Evolutionary conservation across 2,888 invertebrate genomes (phyloP).

Genomic region (Drymonia ruficornis): DNA sequence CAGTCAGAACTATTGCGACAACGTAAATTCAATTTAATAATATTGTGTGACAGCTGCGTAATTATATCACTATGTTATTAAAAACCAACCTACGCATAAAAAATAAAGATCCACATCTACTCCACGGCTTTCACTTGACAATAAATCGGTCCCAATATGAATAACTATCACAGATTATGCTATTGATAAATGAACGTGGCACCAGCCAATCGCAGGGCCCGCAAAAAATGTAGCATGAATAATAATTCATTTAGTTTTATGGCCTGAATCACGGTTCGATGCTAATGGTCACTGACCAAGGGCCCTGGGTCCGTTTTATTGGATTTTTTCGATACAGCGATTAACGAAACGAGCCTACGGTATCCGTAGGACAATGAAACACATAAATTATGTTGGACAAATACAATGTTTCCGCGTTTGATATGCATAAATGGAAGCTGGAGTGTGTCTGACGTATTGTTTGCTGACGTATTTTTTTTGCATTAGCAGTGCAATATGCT

Average conservation of each 20-base stretch:
- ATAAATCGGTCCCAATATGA: conserved; percentile 72
- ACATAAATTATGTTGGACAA: conserved; percentile 78
- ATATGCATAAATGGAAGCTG: conserved; percentile 53
- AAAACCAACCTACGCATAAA: neutral
- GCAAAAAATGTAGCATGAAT: conserved; percentile 73
- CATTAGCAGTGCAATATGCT: neutral
- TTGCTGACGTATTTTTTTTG: conserved; percentile 25
- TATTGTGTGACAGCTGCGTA: no score
- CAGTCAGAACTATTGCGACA: no score
- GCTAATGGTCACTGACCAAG: conserved; percentile 69
- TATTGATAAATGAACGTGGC: conserved; percentile 76
- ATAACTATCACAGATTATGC: conserved; percentile 78
- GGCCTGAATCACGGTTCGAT: conserved; percentile 66
- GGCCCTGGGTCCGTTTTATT: conserved; percentile 48
- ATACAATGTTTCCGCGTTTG: conserved; percentile 63
- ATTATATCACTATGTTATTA: no score
- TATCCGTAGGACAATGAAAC: conserved; percentile 74
- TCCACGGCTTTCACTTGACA: conserved; percentile 49
- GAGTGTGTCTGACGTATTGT: conserved; percentile 29
- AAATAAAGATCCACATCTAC: conserved; percentile 30
- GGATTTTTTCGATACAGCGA: conserved; percentile 74
- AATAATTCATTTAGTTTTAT: conserved; percentile 70
- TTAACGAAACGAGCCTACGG: conserved; percentile 76
- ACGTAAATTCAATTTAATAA: no score
- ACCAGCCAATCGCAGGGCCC: conserved; percentile 63